Base-by-base conservation (phyloP, 1,140 invertebrate species). In the Procambarus virginalis region DNA sequence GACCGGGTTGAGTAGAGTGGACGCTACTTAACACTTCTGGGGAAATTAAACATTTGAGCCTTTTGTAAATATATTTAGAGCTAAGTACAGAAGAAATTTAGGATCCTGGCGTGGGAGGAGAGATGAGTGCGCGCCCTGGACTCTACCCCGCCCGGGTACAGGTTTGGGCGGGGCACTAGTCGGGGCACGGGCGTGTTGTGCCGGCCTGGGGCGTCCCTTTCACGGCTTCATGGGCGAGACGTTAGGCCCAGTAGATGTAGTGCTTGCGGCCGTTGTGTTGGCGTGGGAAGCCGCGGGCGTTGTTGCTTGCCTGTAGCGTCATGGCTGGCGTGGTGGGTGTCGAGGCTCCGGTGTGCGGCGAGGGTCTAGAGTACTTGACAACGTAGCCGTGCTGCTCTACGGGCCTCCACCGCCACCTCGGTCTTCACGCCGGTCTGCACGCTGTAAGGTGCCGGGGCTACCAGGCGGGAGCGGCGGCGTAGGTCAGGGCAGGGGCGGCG, bases 361-460 rank as follows among this genome's bases (percentile, higher is more conserved):
- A 5, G 45, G 60, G 60, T 22, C 12, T 87, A 87, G 77, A 87
- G 77, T 87, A 87, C 85, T 87, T 79, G 85, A 87, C 10, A 9
- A 87, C 85, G 58, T 87, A 87, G 58, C 85, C 85, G 85, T 87
- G 85, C 14, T 87, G 77, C 22, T 87, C 85, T 2, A 87, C 85
- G 4, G 85, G 85, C 60, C 60, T 80, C 77, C 2, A 79, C 85
- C 14, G 58, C 48, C 14, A 87, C 85, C 17, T 87, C 85, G 10
- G 77, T 73, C 55, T 51, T 60, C 17, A 80, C 77, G 9, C 77
- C 77, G 2, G 85, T 87, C 20, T 79, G 60, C 3, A 87, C 22
- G n/a, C 22, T 12, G 85, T 87, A 87, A 58, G 85, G 77, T 48
- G 85, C 45, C 4, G 85, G 85, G 2, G 55, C 46, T 3, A 80